Conservation (phyloP, 1,140 invertebrate species). For the Acromyrmex heyeri region DNA sequence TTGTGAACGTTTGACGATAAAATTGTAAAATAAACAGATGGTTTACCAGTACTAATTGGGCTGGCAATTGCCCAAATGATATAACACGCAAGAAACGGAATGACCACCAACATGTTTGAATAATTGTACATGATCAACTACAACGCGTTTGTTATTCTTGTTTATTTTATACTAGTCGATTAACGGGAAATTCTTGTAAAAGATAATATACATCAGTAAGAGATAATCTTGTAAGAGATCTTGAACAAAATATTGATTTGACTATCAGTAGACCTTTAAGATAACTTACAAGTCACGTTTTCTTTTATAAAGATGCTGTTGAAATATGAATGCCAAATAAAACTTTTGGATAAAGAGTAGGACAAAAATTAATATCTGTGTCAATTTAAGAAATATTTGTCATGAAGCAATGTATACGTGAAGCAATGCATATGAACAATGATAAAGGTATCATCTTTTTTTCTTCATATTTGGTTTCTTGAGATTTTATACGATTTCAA, state of each 20-base stretch:
- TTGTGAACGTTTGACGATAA: background rate
- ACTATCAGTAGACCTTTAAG: conserved; percentile 31
- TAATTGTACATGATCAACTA: background rate
- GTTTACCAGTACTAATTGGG: background rate
- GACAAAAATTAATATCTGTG: too few species aligned
- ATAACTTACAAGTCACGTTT: background rate
- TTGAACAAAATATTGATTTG: background rate
- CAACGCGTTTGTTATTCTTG: background rate
- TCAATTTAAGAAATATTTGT: background rate
- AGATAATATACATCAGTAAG: background rate
- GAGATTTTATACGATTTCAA: background rate
- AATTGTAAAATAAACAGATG: background rate
- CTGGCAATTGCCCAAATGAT: background rate
- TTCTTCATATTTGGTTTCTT: background rate
- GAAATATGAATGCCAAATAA: conserved; percentile 5
- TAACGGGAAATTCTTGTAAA: background rate
- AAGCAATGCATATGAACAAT: background rate
- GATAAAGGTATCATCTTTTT: background rate
- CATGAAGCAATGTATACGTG: background rate
- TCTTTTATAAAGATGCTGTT: background rate
- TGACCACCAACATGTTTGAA: conserved; percentile 1
- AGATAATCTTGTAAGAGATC: background rate
- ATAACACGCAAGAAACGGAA: conserved; percentile 5
- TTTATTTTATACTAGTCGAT: conserved; percentile 46
- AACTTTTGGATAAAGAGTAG: too few species aligned